These are phyloP conservation scores for Hestina assimilis DNA, from an alignment of 1,140 invertebrate genomes.

Conservation along the genomic window DNA sequence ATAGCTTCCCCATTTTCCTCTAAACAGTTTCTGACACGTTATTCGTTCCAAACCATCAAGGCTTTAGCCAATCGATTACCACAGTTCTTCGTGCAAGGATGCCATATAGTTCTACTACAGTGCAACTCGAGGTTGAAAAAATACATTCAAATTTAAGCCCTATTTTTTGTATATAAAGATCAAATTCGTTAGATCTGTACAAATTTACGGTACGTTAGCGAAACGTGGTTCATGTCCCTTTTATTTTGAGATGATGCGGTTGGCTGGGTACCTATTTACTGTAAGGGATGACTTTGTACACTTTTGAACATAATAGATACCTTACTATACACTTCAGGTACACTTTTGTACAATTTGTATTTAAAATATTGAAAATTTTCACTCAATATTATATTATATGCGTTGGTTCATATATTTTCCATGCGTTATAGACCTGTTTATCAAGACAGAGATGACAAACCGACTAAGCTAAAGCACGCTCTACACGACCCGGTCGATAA, in stretches of 20 bases:
- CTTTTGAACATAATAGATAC: conserved; percentile 12
- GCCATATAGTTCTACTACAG: conserved; percentile 12
- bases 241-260: conserved; percentile 34
- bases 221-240: conserved; percentile 28
- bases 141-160: neutral
- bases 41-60: conserved; percentile 12
- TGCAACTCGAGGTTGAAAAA: neutral
- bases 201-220: conserved; percentile 1
- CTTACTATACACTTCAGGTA: conserved; percentile 2
- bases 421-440: too few species aligned
- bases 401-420: too few species aligned
- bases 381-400: too few species aligned
- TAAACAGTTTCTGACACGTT: neutral
- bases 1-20: too few species aligned
- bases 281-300: conserved; percentile 24
- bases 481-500: too few species aligned
- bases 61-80: conserved; percentile 24
- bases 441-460: too few species aligned
- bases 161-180: neutral
- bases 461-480: too few species aligned
- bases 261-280: conserved; percentile 17
- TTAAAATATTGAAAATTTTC: too few species aligned
- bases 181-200: neutral
- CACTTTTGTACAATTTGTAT: neutral
- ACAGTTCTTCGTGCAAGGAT: conserved; percentile 12